These are phyloP conservation scores for Mormyrops boulengeri DNA, from an alignment of 2,797 vertebrate species.

Conservation along the genomic window DNA sequence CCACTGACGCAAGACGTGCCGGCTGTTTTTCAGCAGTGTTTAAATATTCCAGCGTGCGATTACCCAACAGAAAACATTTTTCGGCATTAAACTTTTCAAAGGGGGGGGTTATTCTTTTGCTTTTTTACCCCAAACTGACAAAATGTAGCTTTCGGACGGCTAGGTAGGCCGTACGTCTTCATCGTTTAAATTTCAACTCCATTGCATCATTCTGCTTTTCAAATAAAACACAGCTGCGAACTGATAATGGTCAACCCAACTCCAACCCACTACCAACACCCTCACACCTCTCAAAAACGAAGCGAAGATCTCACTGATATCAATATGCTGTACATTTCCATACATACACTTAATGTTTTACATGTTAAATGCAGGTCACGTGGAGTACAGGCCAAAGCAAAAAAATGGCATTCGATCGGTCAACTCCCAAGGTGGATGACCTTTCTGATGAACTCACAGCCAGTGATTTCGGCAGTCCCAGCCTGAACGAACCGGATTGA, in stretches of 20 bases:
- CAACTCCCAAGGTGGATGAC: constrained; percentile 26
- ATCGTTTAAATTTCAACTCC: neutral
- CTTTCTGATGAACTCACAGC: constrained; percentile 25
- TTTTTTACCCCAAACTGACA: neutral
- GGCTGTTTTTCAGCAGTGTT: neutral
- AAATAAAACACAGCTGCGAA: neutral
- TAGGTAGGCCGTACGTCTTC: too few species aligned
- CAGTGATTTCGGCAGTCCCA: constrained; percentile 15
- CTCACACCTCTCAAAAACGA: too few species aligned
- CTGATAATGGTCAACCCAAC: neutral
- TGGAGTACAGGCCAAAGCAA: constrained; percentile 21
- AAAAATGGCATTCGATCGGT: constrained; percentile 26
- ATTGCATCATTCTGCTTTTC: constrained; percentile 43
- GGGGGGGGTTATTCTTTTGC: neutral
- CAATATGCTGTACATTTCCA: neutral
- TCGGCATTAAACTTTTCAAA: neutral
- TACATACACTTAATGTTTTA: neutral
- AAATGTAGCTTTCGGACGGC: neutral
- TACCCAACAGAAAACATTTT: constrained; percentile 1
- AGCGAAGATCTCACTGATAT: neutral
- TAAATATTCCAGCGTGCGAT: neutral
- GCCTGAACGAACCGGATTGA: neutral
- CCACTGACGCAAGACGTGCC: constrained; percentile 31
- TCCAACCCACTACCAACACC: neutral
- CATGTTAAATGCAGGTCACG: neutral